phyloP scores from a whole-genome alignment of 2,888 invertebrate species.

The Caenorhabditis becei region DNA sequence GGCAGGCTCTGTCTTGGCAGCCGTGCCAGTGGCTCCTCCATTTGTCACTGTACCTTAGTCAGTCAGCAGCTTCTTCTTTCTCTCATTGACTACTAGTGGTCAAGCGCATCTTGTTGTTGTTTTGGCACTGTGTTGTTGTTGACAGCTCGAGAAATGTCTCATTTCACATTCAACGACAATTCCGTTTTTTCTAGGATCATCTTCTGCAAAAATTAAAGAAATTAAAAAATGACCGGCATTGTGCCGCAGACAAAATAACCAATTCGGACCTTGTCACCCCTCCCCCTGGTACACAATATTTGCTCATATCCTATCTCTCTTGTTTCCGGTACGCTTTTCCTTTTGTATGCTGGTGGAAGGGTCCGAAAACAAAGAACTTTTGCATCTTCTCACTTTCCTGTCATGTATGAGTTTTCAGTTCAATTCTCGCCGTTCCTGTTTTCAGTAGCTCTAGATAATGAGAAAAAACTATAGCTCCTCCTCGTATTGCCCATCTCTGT shows the following conservation, averaged over 20 bases:
- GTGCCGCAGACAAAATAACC: not conserved
- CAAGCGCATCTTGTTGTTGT: constrained; percentile 64
- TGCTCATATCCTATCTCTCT: constrained; percentile 3
- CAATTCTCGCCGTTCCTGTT: not conserved
- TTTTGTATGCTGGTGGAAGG: constrained; percentile 8
- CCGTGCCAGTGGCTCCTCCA: constrained; percentile 13
- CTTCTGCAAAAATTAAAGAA: constrained; percentile 16
- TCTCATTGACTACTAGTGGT: constrained; percentile 50
- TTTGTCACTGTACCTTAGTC: constrained; percentile 29
- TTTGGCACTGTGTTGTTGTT: constrained; percentile 61
- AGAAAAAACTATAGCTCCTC: not conserved
- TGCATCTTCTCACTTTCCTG: not conserved
- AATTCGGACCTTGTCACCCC: constrained; percentile 15
- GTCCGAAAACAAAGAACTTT: constrained; percentile 4
- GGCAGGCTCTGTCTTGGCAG: constrained; percentile 14
- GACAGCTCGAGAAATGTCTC: constrained; percentile 63
- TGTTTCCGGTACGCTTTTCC: constrained; percentile 6
- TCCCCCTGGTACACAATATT: not conserved
- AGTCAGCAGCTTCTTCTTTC: constrained; percentile 2
- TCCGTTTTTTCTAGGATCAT: constrained; percentile 32
- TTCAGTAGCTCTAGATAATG: not conserved
- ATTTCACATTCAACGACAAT: constrained; percentile 60
- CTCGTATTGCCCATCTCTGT: too few relatives aligned
- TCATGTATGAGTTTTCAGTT: not conserved
- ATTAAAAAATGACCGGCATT: not conserved